phyloP scores from a whole-genome alignment of 2,888 invertebrate genomes.

The Synergus umbraculus region DNA sequence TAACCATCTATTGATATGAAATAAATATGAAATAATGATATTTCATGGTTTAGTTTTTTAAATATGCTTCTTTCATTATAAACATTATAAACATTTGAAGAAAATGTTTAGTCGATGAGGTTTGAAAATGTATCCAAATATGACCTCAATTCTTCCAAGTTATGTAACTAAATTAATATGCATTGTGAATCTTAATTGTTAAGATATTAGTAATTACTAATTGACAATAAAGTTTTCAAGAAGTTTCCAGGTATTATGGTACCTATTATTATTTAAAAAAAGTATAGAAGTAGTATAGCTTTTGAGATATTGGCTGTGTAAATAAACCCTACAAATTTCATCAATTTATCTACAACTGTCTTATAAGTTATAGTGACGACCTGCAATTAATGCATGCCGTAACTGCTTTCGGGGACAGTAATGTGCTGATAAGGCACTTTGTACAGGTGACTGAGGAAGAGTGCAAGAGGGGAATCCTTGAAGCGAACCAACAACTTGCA shows the following conservation, averaged over 20 bases:
- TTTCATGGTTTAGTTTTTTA: background rate
- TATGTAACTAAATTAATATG: background rate
- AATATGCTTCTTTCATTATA: background rate
- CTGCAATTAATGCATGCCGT: slow-evolving; percentile 31
- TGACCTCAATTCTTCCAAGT: background rate
- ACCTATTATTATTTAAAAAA: too few relatives aligned
- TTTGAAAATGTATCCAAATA: background rate
- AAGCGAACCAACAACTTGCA: background rate
- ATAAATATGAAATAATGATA: background rate
- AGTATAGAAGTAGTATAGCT: too few relatives aligned
- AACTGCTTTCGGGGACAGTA: slow-evolving; percentile 50
- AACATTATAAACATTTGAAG: background rate
- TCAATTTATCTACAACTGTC: too few relatives aligned
- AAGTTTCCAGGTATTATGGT: background rate
- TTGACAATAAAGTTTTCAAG: too few relatives aligned
- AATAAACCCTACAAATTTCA: too few relatives aligned
- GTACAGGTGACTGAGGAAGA: slow-evolving; percentile 38
- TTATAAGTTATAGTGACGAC: background rate
- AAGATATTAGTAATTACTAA: too few relatives aligned
- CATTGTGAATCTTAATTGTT: background rate
- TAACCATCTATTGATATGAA: too few relatives aligned
- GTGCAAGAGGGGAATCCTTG: slow-evolving; percentile 3
- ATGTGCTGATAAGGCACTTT: slow-evolving; percentile 54
- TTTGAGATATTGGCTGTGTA: too few relatives aligned
- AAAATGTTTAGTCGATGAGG: background rate